Evolutionary conservation across 2,888 invertebrate species (phyloP).

Genomic region (Meliscaeva auricollis): DNA sequence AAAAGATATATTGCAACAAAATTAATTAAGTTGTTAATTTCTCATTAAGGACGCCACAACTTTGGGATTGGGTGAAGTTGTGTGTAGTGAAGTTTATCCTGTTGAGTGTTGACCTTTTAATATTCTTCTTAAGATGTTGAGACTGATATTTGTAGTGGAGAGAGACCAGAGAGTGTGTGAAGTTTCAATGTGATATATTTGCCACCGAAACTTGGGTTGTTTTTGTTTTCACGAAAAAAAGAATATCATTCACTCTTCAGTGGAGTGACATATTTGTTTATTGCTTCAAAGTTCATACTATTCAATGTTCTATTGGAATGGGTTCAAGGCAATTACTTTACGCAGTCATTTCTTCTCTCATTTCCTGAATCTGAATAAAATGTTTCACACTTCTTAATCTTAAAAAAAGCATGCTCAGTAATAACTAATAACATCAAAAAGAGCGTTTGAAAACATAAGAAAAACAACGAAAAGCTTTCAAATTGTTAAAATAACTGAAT

Average conservation of each 20-base stretch:
- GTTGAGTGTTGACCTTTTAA: slow-evolving; percentile 30
- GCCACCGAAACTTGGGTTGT: slow-evolving; percentile 7
- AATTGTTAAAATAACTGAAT: slow-evolving; percentile 66
- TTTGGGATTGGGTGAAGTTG: slow-evolving; percentile 40
- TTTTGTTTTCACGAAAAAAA: slow-evolving; percentile 55
- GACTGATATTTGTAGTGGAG: slow-evolving; percentile 3
- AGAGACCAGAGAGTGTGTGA: slow-evolving; percentile 19
- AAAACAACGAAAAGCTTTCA: slow-evolving; percentile 77
- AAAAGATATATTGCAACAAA: slow-evolving; percentile 83
- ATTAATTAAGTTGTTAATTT: slow-evolving; percentile 84
- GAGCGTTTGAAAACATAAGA: slow-evolving; percentile 39
- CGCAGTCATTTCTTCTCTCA: slow-evolving; percentile 26
- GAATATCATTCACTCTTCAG: slow-evolving; percentile 56
- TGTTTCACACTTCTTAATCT: background rate
- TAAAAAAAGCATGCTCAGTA: background rate
- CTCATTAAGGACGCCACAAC: slow-evolving; percentile 80
- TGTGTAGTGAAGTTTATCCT: slow-evolving; percentile 36
- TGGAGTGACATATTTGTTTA: slow-evolving; percentile 72
- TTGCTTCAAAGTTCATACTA: slow-evolving; percentile 62
- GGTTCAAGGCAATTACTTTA: slow-evolving; percentile 56
- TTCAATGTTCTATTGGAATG: slow-evolving; percentile 43
- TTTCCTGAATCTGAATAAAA: background rate
- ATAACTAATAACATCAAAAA: slow-evolving; percentile 35
- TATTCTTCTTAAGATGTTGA: slow-evolving; percentile 23
- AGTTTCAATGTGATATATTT: slow-evolving; percentile 42